These are phyloP conservation scores for Steatocranus sp. DNA, from an alignment of 2,797 vertebrate species.

Conservation along the genomic window DNA sequence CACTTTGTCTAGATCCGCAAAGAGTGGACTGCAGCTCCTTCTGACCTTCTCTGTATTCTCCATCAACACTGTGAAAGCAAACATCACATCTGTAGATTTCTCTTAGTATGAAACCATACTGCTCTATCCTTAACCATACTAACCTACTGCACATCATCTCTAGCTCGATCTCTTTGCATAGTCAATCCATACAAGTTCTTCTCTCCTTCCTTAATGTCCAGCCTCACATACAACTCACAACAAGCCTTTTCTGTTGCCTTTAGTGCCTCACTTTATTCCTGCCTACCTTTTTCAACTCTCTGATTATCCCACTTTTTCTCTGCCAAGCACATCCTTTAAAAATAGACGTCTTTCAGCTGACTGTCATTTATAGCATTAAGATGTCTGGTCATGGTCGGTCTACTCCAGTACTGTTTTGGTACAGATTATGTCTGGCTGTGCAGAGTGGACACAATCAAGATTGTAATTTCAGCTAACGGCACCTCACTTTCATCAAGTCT, in stretches of 20 bases:
- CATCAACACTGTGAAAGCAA: not conserved
- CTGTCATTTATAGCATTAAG: not conserved
- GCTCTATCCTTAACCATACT: not conserved
- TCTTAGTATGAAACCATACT: not conserved
- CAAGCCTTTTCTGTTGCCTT: not conserved
- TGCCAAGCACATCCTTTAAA: not conserved
- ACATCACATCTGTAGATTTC: not conserved
- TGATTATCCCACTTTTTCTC: not conserved
- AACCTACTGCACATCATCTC: not conserved
- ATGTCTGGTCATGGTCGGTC: not conserved
- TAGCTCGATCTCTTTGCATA: not conserved
- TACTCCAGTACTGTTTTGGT: not conserved
- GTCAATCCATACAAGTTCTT: not conserved
- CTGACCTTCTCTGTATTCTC: not conserved
- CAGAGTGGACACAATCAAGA: not conserved
- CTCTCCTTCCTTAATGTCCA: not conserved
- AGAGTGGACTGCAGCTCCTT: not conserved
- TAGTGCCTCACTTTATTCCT: not conserved
- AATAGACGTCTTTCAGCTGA: not conserved
- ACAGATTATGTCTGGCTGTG: not conserved
- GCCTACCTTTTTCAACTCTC: not conserved
- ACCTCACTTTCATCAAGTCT: slow-evolving; percentile 6
- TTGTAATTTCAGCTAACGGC: slow-evolving; percentile 1
- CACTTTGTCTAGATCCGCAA: not conserved
- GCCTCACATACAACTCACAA: not conserved